A percentile compares a stretch with the other conserved stretches of the same genome.
These are phyloP conservation scores for Chitala chitala DNA, from an alignment of 2,113 vertebrate species.

Conservation along the genomic window DNA sequence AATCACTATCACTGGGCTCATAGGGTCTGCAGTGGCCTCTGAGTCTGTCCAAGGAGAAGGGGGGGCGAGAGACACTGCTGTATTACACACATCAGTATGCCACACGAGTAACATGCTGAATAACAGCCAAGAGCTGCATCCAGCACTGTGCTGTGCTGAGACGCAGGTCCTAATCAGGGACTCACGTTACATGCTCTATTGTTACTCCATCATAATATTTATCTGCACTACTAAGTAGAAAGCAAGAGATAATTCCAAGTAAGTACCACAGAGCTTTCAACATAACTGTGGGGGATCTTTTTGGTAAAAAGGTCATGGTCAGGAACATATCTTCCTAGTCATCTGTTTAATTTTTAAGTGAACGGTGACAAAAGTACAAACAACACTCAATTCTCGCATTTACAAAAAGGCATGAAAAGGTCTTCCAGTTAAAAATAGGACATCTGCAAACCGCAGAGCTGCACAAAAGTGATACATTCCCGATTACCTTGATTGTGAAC, in stretches of 20 bases:
- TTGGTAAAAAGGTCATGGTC: background rate
- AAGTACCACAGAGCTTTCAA: background rate
- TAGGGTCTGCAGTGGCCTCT: background rate
- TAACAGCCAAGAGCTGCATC: background rate
- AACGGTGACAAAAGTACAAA: background rate
- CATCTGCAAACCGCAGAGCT: background rate
- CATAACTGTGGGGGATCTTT: background rate
- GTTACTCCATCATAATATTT: background rate
- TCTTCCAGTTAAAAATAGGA: background rate
- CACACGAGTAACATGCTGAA: background rate
- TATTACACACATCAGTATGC: background rate
- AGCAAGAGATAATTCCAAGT: background rate
- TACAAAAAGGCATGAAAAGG: background rate
- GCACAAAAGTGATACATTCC: background rate
- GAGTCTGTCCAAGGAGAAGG: conserved; percentile 46
- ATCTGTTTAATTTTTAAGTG: background rate
- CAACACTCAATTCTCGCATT: background rate
- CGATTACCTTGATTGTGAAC: conserved; percentile 5
- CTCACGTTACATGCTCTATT: background rate
- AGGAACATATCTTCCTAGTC: background rate
- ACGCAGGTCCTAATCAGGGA: background rate
- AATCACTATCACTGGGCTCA: conserved; percentile 52
- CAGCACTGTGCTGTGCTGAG: background rate
- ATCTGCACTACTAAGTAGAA: background rate
- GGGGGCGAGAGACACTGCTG: background rate